Conservation (phyloP, 1,140 invertebrate species). For the Polyergus mexicanus region DNA sequence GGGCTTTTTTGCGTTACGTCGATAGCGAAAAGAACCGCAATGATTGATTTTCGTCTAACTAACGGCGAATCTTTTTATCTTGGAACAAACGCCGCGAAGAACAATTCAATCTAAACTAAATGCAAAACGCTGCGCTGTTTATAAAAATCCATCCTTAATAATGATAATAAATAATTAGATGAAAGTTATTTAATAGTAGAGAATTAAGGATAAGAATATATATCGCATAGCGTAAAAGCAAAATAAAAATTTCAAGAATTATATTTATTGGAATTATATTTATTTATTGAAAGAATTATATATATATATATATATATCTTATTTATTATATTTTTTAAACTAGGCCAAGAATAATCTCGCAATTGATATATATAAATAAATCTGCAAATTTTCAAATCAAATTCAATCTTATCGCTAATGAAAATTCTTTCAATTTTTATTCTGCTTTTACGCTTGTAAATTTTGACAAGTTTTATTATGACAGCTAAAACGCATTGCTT, state of each 20-base stretch:
- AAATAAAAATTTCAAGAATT: no score
- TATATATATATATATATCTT: no score
- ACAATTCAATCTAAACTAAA: slow-evolving; percentile 45
- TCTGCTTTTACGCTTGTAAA: not conserved
- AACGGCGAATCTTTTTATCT: slow-evolving; percentile 48
- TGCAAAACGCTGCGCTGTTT: slow-evolving; percentile 17
- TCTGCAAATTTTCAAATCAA: no score
- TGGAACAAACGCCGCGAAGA: slow-evolving; percentile 17
- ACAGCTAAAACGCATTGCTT: not conserved
- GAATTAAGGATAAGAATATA: not conserved
- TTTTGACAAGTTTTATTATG: not conserved
- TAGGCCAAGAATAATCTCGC: not conserved
- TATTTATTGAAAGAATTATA: no score
- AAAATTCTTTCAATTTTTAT: not conserved
- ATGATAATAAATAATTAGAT: not conserved
- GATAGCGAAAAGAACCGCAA: slow-evolving; percentile 53
- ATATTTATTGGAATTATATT: no score
- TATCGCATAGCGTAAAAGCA: no score
- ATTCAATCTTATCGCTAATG: not conserved
- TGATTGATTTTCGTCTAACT: slow-evolving; percentile 60
- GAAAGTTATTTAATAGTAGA: not conserved
- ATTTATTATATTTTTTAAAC: not conserved
- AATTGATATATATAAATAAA: not conserved
- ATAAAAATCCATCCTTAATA: slow-evolving; percentile 22
- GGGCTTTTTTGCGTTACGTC: slow-evolving; percentile 32